phyloP scores from a whole-genome alignment of 2,113 vertebrate species.

The Amblyopsis rosae region DNA sequence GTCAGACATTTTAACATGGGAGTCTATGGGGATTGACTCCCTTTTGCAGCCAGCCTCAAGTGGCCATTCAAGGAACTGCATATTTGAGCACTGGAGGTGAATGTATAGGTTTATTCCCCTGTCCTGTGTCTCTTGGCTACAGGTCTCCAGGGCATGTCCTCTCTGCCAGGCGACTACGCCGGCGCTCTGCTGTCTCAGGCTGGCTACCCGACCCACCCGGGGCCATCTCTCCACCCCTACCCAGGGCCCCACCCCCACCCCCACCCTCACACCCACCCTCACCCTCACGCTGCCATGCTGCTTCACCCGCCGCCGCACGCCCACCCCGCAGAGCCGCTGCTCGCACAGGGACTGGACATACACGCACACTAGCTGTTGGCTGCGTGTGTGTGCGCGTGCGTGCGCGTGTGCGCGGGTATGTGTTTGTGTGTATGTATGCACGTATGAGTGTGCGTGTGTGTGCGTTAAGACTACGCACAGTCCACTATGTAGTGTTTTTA shows the following conservation, averaged over 20 bases:
- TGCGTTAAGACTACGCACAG: conserved; percentile 44
- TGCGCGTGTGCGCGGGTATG: conserved; percentile 11
- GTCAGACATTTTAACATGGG: too few relatives aligned
- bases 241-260: conserved; percentile 74
- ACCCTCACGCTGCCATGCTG: conserved; percentile 71
- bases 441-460: conserved; percentile 13
- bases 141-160: conserved; percentile 82
- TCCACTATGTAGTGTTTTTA: conserved; percentile 63
- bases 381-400: background rate
- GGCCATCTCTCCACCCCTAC: conserved; percentile 75
- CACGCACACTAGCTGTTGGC: conserved; percentile 76
- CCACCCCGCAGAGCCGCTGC: conserved; percentile 75
- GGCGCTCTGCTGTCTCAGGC: conserved; percentile 74
- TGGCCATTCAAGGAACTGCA: too few relatives aligned
- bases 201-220: conserved; percentile 73
- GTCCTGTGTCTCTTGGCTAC: background rate
- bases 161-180: conserved; percentile 75
- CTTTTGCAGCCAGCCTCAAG: too few relatives aligned
- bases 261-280: conserved; percentile 67
- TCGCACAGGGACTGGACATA: conserved; percentile 79
- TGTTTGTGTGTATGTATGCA: conserved; percentile 11
- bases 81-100: too few relatives aligned
- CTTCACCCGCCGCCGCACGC: conserved; percentile 77
- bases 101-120: background rate
- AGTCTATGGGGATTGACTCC: too few relatives aligned